Evolutionary conservation across 2,797 vertebrate species (phyloP).

Genomic region (Gorsachius magnificus): DNA sequence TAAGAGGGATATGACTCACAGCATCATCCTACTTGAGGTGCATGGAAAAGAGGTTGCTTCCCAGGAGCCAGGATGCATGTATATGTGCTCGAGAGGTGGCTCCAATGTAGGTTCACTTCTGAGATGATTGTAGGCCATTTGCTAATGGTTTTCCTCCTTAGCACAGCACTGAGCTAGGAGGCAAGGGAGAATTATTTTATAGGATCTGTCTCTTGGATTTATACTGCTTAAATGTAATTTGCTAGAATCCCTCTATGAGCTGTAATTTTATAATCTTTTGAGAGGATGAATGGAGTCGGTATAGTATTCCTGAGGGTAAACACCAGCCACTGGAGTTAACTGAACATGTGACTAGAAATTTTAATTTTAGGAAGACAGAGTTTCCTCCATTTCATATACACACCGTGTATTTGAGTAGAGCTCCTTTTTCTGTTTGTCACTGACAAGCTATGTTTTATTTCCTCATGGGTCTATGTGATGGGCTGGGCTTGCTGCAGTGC

Average conservation of each 20-base stretch:
- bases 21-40: background rate
- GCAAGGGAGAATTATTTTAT: background rate
- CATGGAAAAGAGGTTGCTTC: background rate
- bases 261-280: conserved; percentile 3
- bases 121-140: background rate
- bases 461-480: conserved; percentile 5
- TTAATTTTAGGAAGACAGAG: background rate
- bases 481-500: background rate
- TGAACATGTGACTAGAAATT: background rate
- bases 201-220: background rate
- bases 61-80: background rate
- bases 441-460: conserved; percentile 53
- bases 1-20: background rate
- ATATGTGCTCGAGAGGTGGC: background rate
- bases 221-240: background rate
- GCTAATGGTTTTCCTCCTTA: background rate
- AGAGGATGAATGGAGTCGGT: background rate
- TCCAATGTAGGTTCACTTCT: background rate
- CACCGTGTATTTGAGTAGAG: background rate
- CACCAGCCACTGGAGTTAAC: background rate
- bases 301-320: background rate
- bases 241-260: background rate
- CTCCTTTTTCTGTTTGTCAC: background rate
- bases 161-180: background rate
- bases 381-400: background rate